Conservation (phyloP, 1,140 invertebrate genomes). For the Drosophila sulfurigaster region DNA sequence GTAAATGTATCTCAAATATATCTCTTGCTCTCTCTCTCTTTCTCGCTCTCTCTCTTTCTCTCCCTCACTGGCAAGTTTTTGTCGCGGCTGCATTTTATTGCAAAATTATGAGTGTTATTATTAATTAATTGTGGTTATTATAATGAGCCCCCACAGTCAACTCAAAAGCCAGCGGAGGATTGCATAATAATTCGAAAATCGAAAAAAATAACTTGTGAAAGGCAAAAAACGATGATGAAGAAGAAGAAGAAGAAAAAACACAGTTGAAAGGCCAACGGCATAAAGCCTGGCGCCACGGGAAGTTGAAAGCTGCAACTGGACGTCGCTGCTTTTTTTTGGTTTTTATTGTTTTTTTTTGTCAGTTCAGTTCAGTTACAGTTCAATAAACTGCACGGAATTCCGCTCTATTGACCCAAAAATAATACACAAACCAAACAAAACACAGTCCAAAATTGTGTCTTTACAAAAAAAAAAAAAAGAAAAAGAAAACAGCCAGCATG, state of each 20-base stretch:
- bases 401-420: conserved; percentile 79
- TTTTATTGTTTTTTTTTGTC: too few species aligned
- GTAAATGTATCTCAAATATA: conserved; percentile 63
- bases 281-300: conserved; percentile 28
- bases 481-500: conserved; percentile 38
- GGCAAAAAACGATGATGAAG: conserved; percentile 14
- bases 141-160: conserved; percentile 35
- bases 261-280: conserved; percentile 37
- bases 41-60: too few species aligned
- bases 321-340: too few species aligned
- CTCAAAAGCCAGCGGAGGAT: not conserved
- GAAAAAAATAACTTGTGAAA: conserved; percentile 38
- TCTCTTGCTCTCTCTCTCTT: not conserved
- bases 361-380: conserved; percentile 54
- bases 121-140: conserved; percentile 45
- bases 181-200: conserved; percentile 32
- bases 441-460: conserved; percentile 39
- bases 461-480: conserved; percentile 10
- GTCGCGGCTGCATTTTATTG: conserved; percentile 41
- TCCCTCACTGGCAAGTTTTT: conserved; percentile 19
- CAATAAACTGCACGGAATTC: conserved; percentile 76
- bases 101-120: conserved; percentile 42
- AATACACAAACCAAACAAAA: conserved; percentile 44
- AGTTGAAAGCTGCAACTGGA: conserved; percentile 13
- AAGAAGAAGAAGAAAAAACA: too few species aligned